Percentiles rank a stretch among this genome's conserved stretches.
Evolutionary conservation across 2,888 invertebrate species (phyloP).

Genomic region (Netelia melanura): DNA sequence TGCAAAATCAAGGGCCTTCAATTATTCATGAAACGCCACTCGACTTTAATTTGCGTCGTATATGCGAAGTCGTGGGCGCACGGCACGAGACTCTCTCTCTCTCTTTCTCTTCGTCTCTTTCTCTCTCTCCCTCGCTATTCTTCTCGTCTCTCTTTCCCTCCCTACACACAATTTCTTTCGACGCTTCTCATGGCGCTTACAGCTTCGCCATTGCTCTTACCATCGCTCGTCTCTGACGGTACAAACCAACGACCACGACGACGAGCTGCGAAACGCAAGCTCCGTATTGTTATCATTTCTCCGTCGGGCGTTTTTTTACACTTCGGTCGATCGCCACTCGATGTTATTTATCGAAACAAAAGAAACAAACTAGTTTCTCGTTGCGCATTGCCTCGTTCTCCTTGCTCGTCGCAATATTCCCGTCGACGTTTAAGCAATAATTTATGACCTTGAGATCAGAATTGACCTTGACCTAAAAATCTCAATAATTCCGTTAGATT

Average conservation of each 20-base stretch:
- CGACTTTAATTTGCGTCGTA: constrained; percentile 75
- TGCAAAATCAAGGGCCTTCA: constrained; percentile 69
- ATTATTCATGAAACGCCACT: constrained; percentile 79
- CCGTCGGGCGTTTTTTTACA: not conserved
- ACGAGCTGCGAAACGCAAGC: not conserved
- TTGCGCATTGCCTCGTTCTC: too few species aligned
- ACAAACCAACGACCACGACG: constrained; percentile 34
- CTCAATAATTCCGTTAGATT: too few species aligned
- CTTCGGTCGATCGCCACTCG: not conserved
- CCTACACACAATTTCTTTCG: not conserved
- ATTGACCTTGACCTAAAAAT: too few species aligned
- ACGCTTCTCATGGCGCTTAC: constrained; percentile 29
- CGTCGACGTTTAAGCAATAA: too few species aligned
- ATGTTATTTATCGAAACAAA: too few species aligned
- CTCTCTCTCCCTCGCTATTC: constrained; percentile 40
- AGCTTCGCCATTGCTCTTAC: constrained; percentile 41
- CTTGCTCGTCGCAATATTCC: too few species aligned
- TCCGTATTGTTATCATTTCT: too few species aligned
- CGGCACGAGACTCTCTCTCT: constrained; percentile 43
- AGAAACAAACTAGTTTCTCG: too few species aligned
- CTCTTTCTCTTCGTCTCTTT: constrained; percentile 44
- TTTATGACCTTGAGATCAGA: too few species aligned
- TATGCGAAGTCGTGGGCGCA: constrained; percentile 29
- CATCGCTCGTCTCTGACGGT: constrained; percentile 44
- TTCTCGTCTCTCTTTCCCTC: constrained; percentile 35